These are phyloP conservation scores for Varecia variegata DNA, from an alignment of 2,797 vertebrate species.

Conservation along the genomic window DNA sequence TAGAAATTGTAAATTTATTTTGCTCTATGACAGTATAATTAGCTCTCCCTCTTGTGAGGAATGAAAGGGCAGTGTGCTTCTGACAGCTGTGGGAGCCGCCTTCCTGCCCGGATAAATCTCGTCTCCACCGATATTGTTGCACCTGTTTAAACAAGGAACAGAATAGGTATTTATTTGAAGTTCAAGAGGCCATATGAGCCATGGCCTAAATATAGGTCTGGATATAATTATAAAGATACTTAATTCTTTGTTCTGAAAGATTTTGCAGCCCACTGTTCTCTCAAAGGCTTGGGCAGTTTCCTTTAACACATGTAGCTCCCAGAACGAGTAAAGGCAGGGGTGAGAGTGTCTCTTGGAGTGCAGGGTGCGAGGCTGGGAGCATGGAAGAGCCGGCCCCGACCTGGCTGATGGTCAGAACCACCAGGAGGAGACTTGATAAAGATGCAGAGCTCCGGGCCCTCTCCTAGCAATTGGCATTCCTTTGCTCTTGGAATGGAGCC, in stretches of 20 bases:
- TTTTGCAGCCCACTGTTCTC: slow-evolving; percentile 45
- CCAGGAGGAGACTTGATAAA: neutral
- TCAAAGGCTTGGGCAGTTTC: slow-evolving; percentile 25
- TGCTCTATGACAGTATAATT: slow-evolving; percentile 72
- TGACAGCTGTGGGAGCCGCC: slow-evolving; percentile 68
- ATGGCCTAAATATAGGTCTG: slow-evolving; percentile 61
- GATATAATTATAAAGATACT: slow-evolving; percentile 75
- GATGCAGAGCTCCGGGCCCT: neutral
- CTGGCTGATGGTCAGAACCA: neutral
- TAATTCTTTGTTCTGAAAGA: slow-evolving; percentile 74
- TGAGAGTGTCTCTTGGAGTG: accelerated
- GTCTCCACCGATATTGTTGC: slow-evolving; percentile 65
- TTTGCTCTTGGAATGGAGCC: neutral
- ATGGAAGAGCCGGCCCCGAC: neutral
- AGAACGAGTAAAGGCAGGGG: neutral
- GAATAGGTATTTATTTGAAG: slow-evolving; percentile 76
- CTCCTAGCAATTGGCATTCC: neutral
- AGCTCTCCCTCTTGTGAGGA: slow-evolving; percentile 64
- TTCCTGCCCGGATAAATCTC: slow-evolving; percentile 68
- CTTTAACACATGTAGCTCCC: neutral
- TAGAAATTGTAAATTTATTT: slow-evolving; percentile 68
- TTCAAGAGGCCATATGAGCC: slow-evolving; percentile 74
- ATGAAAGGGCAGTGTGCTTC: slow-evolving; percentile 55
- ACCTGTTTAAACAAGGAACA: slow-evolving; percentile 82
- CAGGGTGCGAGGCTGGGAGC: neutral